Evolutionary conservation across 2,797 vertebrate species (phyloP), one percentile per base, ranked within the genome.

Genomic region (Buphagus erythrorhynchus): DNA sequence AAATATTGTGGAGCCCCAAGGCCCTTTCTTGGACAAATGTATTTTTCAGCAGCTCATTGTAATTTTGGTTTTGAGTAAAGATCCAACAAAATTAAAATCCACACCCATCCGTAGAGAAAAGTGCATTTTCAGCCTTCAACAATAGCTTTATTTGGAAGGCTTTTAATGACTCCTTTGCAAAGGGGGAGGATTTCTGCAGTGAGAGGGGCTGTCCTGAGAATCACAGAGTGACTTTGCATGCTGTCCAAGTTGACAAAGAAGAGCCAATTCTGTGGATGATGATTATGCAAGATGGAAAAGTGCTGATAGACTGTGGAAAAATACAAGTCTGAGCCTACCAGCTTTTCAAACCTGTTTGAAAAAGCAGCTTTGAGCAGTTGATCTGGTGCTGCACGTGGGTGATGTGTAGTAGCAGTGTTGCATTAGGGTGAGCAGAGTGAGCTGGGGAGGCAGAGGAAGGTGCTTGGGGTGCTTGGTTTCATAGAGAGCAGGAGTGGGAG

Each of bases 21-120:
- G 94, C 81, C 57, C 28, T 88, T 67, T 79, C 81, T 93, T 86
- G 84, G 89, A 88, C 93, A 90, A 91, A 93, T 40, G 72, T 72
- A 68, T 91, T 95, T 94, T 94, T 96, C 92, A 92, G 89, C 89
- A 89, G 89, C 74, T 96, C 82, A 33, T 96, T 94, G 73, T 91
- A 93, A 93, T 97, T 95, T 95, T 75, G 72, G 54, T 84, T 96
- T 93, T 69, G 87, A 89, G 46, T 84, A 62, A 86, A 78, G 89
- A 88, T 77, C 73, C 75, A 88, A 73, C n/a, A 28, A 42, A 88
- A 77, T 80, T 86, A 48, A 82, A 94, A 86, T 88, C 79, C 92
- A 72, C 89, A 81, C 91, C 91, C 92, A 69, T 75, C 58, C 0
- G 0, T 3, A 13, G 57, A 76, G 54, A 91, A 85, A 83, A 74